A percentile compares a stretch with the other conserved stretches of the same genome.
phyloP scores from a whole-genome alignment of 2,113 vertebrate genomes.

The Aptenodytes forsteri region DNA sequence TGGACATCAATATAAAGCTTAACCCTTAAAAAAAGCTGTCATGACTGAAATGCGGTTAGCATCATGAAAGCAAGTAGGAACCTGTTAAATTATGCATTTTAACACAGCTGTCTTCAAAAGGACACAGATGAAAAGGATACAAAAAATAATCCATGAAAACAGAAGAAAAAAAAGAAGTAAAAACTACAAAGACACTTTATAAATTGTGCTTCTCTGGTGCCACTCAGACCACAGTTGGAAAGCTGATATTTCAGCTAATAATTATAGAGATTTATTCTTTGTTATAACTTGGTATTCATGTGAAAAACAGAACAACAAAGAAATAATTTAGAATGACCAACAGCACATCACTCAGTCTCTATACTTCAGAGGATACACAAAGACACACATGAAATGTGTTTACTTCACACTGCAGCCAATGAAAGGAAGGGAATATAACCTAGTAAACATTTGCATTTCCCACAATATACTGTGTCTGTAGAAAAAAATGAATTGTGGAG shows the following conservation, averaged over 20 bases:
- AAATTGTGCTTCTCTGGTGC: background rate
- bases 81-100: constrained; percentile 36
- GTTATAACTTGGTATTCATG: background rate
- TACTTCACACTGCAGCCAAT: background rate
- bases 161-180: background rate
- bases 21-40: background rate
- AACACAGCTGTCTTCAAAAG: constrained; percentile 9
- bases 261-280: background rate
- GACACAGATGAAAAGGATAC: background rate
- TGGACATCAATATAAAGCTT: constrained; percentile 29
- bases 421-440: background rate
- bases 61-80: constrained; percentile 27
- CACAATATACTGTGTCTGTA: background rate
- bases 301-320: background rate
- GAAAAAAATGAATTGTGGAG: background rate
- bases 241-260: background rate
- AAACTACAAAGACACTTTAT: background rate
- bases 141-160: background rate
- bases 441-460: background rate
- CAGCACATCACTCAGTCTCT: background rate
- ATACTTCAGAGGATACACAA: background rate
- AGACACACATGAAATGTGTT: background rate
- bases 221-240: background rate
- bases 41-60: constrained; percentile 27
- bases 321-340: background rate